Conservation (phyloP, 1,140 invertebrate species). For the Drosophila setifemur region DNA sequence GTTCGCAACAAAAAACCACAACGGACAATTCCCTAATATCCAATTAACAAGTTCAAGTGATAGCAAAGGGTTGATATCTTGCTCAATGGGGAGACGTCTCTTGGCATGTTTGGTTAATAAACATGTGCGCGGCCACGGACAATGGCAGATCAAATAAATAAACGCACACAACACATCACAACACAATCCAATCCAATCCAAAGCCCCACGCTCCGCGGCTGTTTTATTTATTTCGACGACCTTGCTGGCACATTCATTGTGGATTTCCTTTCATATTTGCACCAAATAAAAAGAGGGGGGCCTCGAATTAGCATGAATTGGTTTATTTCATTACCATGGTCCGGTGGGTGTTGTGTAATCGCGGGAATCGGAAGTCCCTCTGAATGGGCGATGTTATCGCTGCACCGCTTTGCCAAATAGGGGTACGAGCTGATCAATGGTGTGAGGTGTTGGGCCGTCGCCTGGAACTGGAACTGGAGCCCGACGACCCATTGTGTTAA, state of each 20-base stretch:
- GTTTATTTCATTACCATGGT: constrained; percentile 47
- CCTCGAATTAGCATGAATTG: constrained; percentile 45
- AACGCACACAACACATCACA: not conserved
- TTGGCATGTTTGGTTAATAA: constrained; percentile 9
- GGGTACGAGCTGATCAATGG: constrained; percentile 13
- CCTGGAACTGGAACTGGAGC: constrained; percentile 3
- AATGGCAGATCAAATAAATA: constrained; percentile 28
- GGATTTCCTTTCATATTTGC: constrained; percentile 57
- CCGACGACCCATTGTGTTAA: constrained; percentile 24
- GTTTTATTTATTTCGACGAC: constrained; percentile 54
- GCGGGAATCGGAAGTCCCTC: constrained; percentile 51
- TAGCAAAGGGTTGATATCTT: not conserved
- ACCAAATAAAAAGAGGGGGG: constrained; percentile 20
- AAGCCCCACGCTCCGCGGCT: not conserved
- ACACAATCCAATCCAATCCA: not conserved
- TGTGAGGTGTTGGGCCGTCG: constrained; percentile 2
- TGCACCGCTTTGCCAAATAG: constrained; percentile 23
- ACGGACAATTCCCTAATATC: not conserved
- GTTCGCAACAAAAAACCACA: not conserved
- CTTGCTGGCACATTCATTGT: constrained; percentile 55
- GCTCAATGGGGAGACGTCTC: not conserved
- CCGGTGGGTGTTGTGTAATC: constrained; percentile 53
- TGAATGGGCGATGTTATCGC: constrained; percentile 43
- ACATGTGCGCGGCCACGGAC: constrained; percentile 6
- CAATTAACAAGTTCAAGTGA: not conserved